A percentile compares a stretch with the other conserved stretches of the same genome.
Conservation (phyloP, 2,888 invertebrate genomes). For the Mycalesis mineus region DNA sequence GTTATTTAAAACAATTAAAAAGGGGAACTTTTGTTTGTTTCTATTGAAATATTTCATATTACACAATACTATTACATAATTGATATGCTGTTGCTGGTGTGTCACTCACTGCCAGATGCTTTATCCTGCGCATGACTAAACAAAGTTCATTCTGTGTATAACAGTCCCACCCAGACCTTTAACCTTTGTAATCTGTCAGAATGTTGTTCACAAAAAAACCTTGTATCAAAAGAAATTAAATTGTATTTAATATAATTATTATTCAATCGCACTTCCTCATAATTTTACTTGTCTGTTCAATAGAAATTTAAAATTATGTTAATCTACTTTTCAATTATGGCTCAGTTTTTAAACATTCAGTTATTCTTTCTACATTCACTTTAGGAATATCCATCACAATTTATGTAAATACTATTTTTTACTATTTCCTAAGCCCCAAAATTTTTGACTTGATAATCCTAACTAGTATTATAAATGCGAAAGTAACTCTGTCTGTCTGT, state of each 20-base stretch:
- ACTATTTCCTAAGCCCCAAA: too few species aligned
- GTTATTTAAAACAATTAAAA: too few species aligned
- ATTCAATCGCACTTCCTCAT: background rate
- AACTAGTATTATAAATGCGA: too few species aligned
- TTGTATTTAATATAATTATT: background rate
- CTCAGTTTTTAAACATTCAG: background rate
- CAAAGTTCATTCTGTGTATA: background rate
- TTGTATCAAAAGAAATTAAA: background rate
- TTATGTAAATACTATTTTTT: too few species aligned
- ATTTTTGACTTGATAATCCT: too few species aligned
- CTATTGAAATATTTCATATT: too few species aligned
- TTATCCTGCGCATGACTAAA: conserved; percentile 6
- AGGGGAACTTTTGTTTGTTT: too few species aligned
- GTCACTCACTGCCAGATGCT: background rate
- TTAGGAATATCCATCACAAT: too few species aligned
- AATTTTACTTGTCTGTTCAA: background rate
- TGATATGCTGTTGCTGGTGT: background rate
- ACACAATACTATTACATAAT: too few species aligned
- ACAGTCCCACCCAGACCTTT: background rate
- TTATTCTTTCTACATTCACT: too few species aligned
- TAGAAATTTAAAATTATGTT: background rate
- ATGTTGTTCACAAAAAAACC: background rate
- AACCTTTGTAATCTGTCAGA: conserved; percentile 2
- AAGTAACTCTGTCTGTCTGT: too few species aligned
- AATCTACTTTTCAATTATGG: background rate